A percentile compares a stretch with the other conserved stretches of the same genome.
These are phyloP conservation scores for Nephrocerus scutellatus DNA, from an alignment of 2,888 invertebrate genomes.

Conservation along the genomic window DNA sequence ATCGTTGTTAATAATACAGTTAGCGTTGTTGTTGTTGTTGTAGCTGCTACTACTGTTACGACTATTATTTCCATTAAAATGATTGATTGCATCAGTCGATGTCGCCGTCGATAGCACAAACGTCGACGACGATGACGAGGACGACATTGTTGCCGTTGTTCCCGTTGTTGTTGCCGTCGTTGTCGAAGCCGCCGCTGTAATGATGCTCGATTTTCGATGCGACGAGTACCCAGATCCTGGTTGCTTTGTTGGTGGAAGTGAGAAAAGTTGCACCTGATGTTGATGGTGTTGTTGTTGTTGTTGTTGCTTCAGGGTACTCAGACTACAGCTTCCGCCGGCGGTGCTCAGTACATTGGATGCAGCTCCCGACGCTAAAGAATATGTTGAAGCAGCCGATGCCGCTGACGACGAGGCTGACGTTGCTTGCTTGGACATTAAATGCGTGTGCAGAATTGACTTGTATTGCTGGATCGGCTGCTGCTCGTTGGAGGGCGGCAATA, in stretches of 20 bases:
- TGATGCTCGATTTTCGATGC: slow-evolving; percentile 30
- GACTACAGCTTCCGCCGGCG: slow-evolving; percentile 39
- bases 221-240: slow-evolving; percentile 16
- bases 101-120: too few species aligned
- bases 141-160: slow-evolving; percentile 17
- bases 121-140: slow-evolving; percentile 10
- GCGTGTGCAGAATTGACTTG: slow-evolving; percentile 45
- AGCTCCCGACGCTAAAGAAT: slow-evolving; percentile 27
- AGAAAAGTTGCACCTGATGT: slow-evolving; percentile 29
- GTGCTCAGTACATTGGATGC: slow-evolving; percentile 37
- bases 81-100: too few species aligned
- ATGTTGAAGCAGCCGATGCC: slow-evolving; percentile 23
- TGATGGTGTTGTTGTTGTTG: slow-evolving; percentile 26
- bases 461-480: slow-evolving; percentile 28
- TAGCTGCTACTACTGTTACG: slow-evolving; percentile 21
- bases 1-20: slow-evolving; percentile 19
- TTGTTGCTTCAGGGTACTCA: slow-evolving; percentile 20
- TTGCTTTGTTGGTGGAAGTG: slow-evolving; percentile 24
- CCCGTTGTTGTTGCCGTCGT: slow-evolving; percentile 18
- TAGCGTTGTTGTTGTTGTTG: slow-evolving; percentile 17
- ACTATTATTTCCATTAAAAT: slow-evolving; percentile 14
- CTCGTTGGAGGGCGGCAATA: too few species aligned
- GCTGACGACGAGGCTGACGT: slow-evolving; percentile 26
- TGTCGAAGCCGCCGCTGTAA: slow-evolving; percentile 19
- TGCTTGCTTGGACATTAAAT: slow-evolving; percentile 44